Conservation (phyloP, 2,113 vertebrate species). For the Xiphorhynchus elegans region DNA sequence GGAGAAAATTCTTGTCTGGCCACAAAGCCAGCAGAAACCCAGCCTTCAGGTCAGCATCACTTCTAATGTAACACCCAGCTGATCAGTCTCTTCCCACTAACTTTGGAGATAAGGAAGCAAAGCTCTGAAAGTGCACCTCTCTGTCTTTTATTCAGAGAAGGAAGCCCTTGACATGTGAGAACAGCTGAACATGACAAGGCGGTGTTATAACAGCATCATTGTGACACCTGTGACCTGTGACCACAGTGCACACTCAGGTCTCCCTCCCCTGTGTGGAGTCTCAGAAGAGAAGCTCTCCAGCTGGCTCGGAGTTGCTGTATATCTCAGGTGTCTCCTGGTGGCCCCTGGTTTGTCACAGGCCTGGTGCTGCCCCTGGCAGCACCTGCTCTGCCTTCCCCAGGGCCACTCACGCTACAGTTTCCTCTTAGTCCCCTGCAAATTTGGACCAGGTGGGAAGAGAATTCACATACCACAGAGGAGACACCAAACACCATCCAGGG, state of each 20-base stretch:
- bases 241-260: background rate
- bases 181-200: background rate
- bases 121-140: background rate
- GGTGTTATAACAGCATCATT: background rate
- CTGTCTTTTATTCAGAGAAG: background rate
- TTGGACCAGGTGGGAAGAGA: background rate
- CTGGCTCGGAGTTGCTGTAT: background rate
- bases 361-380: background rate
- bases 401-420: background rate
- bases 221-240: background rate
- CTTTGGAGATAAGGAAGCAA: background rate
- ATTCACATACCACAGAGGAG: background rate
- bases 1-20: background rate
- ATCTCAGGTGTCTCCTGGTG: background rate
- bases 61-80: background rate
- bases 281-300: background rate
- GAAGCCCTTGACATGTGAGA: slow-evolving; percentile 3
- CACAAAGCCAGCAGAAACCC: background rate
- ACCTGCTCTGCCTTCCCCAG: background rate
- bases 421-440: background rate
- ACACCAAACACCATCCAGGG: background rate
- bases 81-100: background rate
- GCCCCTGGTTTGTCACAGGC: background rate
- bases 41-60: background rate
- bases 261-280: background rate